Evolutionary conservation across 2,888 invertebrate species (phyloP), one percentile per base, ranked within the genome.

Genomic region (Coelinius sp.): DNA sequence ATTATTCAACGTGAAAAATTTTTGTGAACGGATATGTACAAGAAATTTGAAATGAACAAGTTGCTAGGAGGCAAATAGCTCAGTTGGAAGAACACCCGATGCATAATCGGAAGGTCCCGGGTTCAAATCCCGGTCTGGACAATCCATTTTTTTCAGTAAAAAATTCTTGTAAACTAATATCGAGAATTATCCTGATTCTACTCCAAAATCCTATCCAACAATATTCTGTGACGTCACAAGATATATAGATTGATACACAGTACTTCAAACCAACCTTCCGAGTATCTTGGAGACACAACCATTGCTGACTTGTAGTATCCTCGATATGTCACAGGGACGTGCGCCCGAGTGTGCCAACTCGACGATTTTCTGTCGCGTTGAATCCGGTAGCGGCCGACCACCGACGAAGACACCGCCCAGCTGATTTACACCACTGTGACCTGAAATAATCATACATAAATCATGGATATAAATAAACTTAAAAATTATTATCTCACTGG

Each of bases 371-470:
- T 99, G 98, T 81, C 99, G 92, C 84, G 98, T 99, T 84, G 96
- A 95, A 90, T 99, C 98, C 76, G 98, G 98, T 89, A 99, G 92
- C 79, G 98, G 99, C 81, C 99, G 92, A 79, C 99, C 99, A 91
- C 97, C 97, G 90, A 99, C 98, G 92, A 97, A 99, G 88, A 98
- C 97, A 88, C 99, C 98, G 88, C 98, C 98, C 90, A 99, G 93
- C 92, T 99, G 98, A 93, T 99, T 98, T 89, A 99, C 96, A 88
- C 98, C 99, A 91, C 97, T 98, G 93, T 99, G 98, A 90, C 98
- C 94, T 91, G 89, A 27, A 44, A 65, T n/a, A 46, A 31, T 31
- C 31, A 49, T 20, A 17, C n/a, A 31, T 59, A 56, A 53, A 14
- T 53, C 24, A 27, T 35, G 10, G 2, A 1, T 6, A n/a, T 41